Evolutionary conservation across 2,113 vertebrate species (phyloP), one percentile per base, ranked within the genome.

Genomic region (Amblyornis subalaris): DNA sequence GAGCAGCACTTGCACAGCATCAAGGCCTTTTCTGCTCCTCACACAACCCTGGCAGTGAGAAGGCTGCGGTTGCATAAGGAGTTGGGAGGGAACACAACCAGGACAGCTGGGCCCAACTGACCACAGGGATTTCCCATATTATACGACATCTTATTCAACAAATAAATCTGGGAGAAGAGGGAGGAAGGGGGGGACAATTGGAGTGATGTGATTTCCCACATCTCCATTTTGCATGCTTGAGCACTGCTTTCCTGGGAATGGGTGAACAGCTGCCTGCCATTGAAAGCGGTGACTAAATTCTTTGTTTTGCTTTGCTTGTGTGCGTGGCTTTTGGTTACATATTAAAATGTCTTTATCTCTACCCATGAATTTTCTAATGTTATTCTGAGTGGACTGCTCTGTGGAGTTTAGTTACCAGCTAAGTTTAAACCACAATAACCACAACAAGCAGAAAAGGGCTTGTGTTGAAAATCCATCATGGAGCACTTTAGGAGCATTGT

Each of bases 221-320:
- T 22, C 5, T 44, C 3, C 1, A 3, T 0, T 45, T 14, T 0
- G 0, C 2, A 1, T 55, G 45, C 31, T 26, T 33, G 10, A 55
- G 4, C 7, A 8, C 10, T 44, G 18, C 23, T 57, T 61, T 57
- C n/a, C n/a, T 71, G 36, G 40, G 8, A 29, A 26, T 35, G 29
- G 21, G 12, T 42, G 10, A 87, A 36, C 6, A 14, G 4, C 15
- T 55, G 35, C 12, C 21, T 65, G 35, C 5, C 0, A 36, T 15
- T 55, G 45, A 17, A 79, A 65, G 29, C 3, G 15, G 3, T 45
- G 35, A 35, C 21, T 13, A 6, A 75, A 40, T 45, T 35, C 61
- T 28, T 58, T 54, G 7, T 28, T 69, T 73, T 47, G 3, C 10
- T 73, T 62, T 33, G 3, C 40, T 58, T 74, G 14, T 0, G 1